Percentiles rank a stretch among this genome's conserved stretches.
Conservation (phyloP, 2,888 invertebrate genomes). For the Dasysyrphus tricinctus region DNA sequence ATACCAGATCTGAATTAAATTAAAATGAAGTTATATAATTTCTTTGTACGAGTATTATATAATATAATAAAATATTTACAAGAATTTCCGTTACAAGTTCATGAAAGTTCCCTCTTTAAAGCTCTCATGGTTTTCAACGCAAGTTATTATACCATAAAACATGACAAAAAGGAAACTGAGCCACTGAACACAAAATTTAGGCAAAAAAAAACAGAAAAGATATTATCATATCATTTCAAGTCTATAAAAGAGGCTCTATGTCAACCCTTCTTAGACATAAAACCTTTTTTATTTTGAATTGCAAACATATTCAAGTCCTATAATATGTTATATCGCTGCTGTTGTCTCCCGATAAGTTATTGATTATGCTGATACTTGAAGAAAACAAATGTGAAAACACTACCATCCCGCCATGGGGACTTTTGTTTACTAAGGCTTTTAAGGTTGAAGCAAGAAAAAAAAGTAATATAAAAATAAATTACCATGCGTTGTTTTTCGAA, state of each 20-base stretch:
- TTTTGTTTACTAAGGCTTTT: constrained; percentile 40
- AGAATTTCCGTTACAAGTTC: constrained; percentile 10
- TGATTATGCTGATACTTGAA: constrained; percentile 35
- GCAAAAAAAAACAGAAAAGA: background rate
- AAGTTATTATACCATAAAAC: constrained; percentile 8
- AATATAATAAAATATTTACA: constrained; percentile 16
- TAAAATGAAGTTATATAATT: background rate
- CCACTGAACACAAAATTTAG: background rate
- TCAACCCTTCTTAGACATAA: constrained; percentile 38
- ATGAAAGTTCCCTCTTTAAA: constrained; percentile 10
- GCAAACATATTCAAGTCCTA: constrained; percentile 32
- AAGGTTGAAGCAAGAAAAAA: constrained; percentile 1
- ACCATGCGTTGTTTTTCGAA: constrained; percentile 35
- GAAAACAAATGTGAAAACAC: constrained; percentile 31
- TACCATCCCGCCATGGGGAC: constrained; percentile 1
- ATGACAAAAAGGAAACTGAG: background rate
- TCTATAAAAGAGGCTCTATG: constrained; percentile 20
- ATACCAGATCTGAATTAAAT: background rate
- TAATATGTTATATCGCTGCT: constrained; percentile 26
- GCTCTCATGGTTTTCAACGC: background rate
- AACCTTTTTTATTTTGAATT: constrained; percentile 39
- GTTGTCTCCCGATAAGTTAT: constrained; percentile 35
- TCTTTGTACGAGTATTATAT: background rate
- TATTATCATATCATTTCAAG: constrained; percentile 40
- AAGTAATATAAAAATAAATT: constrained; percentile 27